These are phyloP conservation scores for Chrysaora quinquecirrha DNA, from an alignment of 30 jellyfish, hydroid and myxozoan species.

Conservation along the genomic window DNA sequence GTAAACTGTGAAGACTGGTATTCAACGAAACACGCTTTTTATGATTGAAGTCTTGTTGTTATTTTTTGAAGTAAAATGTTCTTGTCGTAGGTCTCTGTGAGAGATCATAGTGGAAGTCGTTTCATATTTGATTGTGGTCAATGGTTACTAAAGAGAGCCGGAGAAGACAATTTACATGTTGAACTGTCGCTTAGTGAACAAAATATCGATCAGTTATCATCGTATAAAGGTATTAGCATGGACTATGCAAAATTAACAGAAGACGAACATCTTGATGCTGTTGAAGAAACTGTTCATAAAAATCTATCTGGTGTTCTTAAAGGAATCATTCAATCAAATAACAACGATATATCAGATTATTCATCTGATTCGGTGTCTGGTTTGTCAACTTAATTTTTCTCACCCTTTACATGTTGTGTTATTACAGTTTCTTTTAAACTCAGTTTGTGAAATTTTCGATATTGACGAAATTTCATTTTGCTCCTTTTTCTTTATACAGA, in stretches of 20 bases:
- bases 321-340: conserved; percentile 37
- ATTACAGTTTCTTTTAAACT: too few species aligned
- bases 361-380: too few species aligned
- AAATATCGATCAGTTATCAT: conserved; percentile 47
- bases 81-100: conserved; percentile 66
- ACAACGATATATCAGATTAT: not conserved
- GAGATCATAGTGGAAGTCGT: conserved; percentile 63
- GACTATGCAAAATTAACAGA: conserved; percentile 40
- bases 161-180: conserved; percentile 34
- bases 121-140: conserved; percentile 57
- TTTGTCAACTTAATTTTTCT: too few species aligned
- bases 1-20: too few species aligned
- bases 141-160: conserved; percentile 49
- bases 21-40: too few species aligned
- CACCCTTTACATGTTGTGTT: too few species aligned
- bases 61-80: too few species aligned
- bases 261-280: conserved; percentile 55
- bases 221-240: conserved; percentile 45
- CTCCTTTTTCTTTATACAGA: too few species aligned
- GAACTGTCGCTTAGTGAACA: conserved; percentile 45
- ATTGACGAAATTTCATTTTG: too few species aligned
- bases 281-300: conserved; percentile 66
- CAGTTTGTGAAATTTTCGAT: too few species aligned
- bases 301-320: conserved; percentile 54
- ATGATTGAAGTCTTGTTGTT: too few species aligned